A percentile compares a stretch with the other conserved stretches of the same genome.
Evolutionary conservation across 2,113 vertebrate species (phyloP).

Genomic region (Aythya baeri): DNA sequence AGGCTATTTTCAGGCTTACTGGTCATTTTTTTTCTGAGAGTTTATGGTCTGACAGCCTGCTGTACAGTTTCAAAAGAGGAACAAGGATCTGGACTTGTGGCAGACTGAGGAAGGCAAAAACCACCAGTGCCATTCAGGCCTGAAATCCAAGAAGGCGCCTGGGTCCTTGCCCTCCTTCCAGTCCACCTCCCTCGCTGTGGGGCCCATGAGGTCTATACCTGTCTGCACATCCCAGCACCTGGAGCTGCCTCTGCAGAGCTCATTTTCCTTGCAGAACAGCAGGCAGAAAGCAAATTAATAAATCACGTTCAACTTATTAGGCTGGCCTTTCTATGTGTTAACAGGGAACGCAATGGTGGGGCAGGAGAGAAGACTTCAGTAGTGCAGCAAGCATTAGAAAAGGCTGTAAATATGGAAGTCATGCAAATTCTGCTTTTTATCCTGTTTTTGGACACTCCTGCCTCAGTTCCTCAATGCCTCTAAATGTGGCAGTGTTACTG

Average conservation of each 20-base stretch:
- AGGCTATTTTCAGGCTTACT: not conserved
- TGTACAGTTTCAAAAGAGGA: not conserved
- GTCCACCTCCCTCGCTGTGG: not conserved
- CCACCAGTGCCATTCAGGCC: accelerated
- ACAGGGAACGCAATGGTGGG: not conserved
- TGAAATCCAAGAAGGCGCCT: not conserved
- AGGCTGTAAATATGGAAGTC: not conserved
- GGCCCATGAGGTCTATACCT: not conserved
- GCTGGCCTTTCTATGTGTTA: not conserved
- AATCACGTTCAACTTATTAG: accelerated
- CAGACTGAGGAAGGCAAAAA: not conserved
- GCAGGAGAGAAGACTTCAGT: not conserved
- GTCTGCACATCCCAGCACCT: not conserved
- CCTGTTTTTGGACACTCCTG: not conserved
- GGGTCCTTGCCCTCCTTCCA: not conserved
- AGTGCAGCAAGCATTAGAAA: not conserved
- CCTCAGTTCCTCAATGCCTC: not conserved
- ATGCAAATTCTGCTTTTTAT: not conserved
- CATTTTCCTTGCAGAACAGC: not conserved
- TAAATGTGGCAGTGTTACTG: not conserved
- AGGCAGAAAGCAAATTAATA: not conserved
- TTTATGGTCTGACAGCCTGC: not conserved
- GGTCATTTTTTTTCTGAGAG: not conserved
- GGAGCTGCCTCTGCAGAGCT: not conserved
- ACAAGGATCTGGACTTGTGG: not conserved